Percentiles rank a stretch among this genome's conserved stretches.
phyloP scores from a whole-genome alignment of 2,888 invertebrate species.

The Harpalus rubripes region DNA sequence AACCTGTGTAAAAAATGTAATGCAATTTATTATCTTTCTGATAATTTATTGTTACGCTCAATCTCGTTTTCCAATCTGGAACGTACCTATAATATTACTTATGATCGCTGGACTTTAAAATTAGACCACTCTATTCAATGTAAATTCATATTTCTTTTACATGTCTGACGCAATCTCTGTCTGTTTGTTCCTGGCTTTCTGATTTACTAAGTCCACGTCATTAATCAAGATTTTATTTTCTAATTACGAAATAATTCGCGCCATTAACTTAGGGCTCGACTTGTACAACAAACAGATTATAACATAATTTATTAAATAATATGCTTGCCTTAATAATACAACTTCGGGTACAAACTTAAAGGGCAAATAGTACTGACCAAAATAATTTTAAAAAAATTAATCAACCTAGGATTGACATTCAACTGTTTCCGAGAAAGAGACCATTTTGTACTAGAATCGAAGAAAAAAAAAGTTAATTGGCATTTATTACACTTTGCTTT shows the following conservation, averaged over 20 bases:
- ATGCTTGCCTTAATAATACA: too few species aligned
- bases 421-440: too few species aligned
- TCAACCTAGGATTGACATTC: too few species aligned
- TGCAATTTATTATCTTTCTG: conserved; percentile 2
- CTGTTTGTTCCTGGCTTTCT: neutral
- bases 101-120: conserved; percentile 36
- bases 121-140: conserved; percentile 36
- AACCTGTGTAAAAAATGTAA: conserved; percentile 2
- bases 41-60: conserved; percentile 13
- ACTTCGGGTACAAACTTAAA: too few species aligned
- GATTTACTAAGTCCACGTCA: neutral
- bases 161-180: conserved; percentile 1
- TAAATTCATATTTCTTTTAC: conserved; percentile 18
- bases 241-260: neutral
- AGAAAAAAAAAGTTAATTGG: too few species aligned
- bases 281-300: too few species aligned
- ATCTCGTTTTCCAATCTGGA: conserved; percentile 2
- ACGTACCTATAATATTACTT: neutral
- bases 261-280: too few species aligned
- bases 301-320: too few species aligned
- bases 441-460: too few species aligned
- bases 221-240: conserved; percentile 18
- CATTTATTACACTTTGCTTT: too few species aligned
- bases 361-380: too few species aligned
- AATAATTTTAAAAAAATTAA: too few species aligned